Base-by-base conservation (phyloP, 2,797 vertebrate genomes). In the Micropoecilia bifurca region DNA sequence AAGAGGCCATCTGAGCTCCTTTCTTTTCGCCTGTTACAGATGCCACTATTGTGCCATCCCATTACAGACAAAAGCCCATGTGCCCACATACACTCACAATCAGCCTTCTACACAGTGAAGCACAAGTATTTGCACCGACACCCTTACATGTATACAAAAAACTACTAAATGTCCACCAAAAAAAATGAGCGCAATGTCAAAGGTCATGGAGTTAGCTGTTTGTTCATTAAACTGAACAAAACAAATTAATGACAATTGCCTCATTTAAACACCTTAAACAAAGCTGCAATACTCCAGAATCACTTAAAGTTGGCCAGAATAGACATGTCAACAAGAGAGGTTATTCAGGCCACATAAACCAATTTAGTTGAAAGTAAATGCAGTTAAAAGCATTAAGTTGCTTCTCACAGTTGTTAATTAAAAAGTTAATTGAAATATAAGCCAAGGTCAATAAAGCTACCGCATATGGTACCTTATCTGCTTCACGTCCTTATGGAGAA, bases 11-110 rank as follows among this genome's bases (percentile, higher is more conserved):
- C 82, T 91, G 89, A 91, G 74, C 36, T 55, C 80, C 39, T 84
- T 83, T 80, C 83, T 87, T 89, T 81, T 73, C 43, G 83, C 39
- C 43, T n/a, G 55, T 79, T 91, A 83, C 91, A 91, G 88, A 92
- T 91, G 92, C 81, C 83, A 75, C 48, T 41, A 81, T 83, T 79
- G 87, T 91, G 79, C 87, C 88, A 83, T 76, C 78, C 74, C 88
- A 94, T 94, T 92, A 83, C 30, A 6, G 6, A 88, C 73, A 91
- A 74, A 80, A 75, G 83, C 8, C 59, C 87, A 87, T 81, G 74
- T 88, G 84, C 45, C 71, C 22, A 36, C 48, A 78, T 25, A 33
- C 1, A 73, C 43, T 74, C 8, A 13, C 80, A 48, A 55, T 33
- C 22, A 1, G 33, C 33, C 72, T 39, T 81, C 18, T 22, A 55